Percentiles rank a stretch among this genome's conserved stretches.
Conservation (phyloP, 92 coral and sea anemone genomes). For the Zoanthus gigantus region DNA sequence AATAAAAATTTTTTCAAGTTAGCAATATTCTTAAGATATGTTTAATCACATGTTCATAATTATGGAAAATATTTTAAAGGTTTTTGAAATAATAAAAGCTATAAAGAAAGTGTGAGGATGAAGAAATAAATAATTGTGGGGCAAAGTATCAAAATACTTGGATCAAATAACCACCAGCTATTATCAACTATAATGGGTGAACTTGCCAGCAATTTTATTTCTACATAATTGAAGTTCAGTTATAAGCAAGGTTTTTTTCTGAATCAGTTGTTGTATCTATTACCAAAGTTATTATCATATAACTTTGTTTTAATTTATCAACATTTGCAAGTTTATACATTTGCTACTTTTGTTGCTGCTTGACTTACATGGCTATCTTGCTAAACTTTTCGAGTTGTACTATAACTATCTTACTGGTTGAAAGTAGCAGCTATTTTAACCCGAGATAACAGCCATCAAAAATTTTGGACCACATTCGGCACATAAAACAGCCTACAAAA, state of each 20-base stretch:
- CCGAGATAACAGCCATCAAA: background rate
- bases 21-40: background rate
- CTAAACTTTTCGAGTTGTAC: background rate
- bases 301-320: background rate
- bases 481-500: background rate
- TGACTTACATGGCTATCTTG: background rate
- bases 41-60: background rate
- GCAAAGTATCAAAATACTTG: constrained; percentile 1
- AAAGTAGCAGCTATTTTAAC: background rate
- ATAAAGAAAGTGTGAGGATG: constrained; percentile 3
- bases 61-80: background rate
- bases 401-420: background rate
- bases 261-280: background rate
- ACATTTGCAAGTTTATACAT: background rate
- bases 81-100: constrained; percentile 5
- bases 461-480: background rate
- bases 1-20: background rate
- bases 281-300: background rate
- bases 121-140: background rate
- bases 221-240: constrained; percentile 10
- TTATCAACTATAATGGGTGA: background rate
- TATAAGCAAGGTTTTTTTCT: background rate
- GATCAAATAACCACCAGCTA: background rate
- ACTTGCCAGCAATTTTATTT: background rate
- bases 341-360: constrained; percentile 1